Base-by-base conservation (phyloP, 2,888 invertebrate genomes). In the Drosophila nigricruria region DNA sequence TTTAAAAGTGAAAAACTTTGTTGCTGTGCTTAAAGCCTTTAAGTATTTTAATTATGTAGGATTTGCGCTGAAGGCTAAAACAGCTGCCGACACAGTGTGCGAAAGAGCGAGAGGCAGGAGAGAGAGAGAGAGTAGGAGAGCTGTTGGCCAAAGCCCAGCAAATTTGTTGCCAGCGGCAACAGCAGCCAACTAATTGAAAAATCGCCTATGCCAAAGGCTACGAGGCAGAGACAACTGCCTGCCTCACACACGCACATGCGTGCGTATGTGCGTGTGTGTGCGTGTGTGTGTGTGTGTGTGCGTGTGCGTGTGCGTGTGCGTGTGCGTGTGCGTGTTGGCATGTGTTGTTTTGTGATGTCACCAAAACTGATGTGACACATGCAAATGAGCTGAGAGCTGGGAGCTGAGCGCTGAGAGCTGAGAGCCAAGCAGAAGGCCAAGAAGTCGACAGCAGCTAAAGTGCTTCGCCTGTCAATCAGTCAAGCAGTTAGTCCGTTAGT, bases 41-140 rank as follows among this genome's bases (percentile, higher is more conserved):
- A 85, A 85, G 85, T 88, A 82, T 85, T 85, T 85, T 85, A 85
- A 85, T 85, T 88, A 85, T 85, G 81, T 82, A 85, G 85, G 88
- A 85, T 85, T 85, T 85, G 58, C 50, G 76, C 77, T 73, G 52
- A 62, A 63, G 73, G 77, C 77, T 65, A 60, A 68, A 69, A 66
- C 63, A 70, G 54, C 70, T 56, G 54, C 62, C 43, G n/a, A 18
- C 57, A 25, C 34, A 25, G 14, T 12, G n/a, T 8, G 23, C 3
- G 23, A 4, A 9, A 16, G 45, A 5, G 23, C 4, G 16, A 16
- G 45, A 5, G 45, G 8, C n/a, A 30, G 32, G 30, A 20, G 23
- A 4, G 25, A 9, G 25, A 10, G 47, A 14, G 8, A 5, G n/a
- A 16, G 50, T 1, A 10, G n/a, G 6, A 3, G 52, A 16, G 65